Base-by-base conservation (phyloP, 2,888 invertebrate species). In the Cosmia trapezina region DNA sequence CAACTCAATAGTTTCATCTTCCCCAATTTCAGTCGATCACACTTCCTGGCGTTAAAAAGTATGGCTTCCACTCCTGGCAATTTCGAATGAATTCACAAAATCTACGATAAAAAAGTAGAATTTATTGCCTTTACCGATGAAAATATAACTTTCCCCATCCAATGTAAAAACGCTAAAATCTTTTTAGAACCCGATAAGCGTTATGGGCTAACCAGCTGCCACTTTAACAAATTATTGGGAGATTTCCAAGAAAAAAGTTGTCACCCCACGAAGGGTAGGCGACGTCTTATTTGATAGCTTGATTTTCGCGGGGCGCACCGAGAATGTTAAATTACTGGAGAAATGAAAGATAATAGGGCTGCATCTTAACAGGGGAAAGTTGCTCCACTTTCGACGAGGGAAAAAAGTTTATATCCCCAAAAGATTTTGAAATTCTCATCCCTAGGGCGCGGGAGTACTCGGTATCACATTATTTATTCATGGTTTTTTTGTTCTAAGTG, bases 341-440 rank as follows among this genome's bases (percentile, higher is more conserved):
- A 95, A 96, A 96, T 96, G 95, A 95, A 95, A 96, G 96, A 96
- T 96, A 96, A 96, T 96, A 94, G 95, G 91, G 89, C 91, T 89
- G 92, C 92, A 91, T 93, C 93, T 93, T 92, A 92, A 91, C 91
- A 88, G 91, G 90, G 91, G 88, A 91, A 93, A 94, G 90, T 92
- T 93, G 89, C 83, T 88, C 89, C 86, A 90, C 88, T 93, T 92
- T 93, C 51, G 70, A 68, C 4, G 62, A 81, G 90, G 93, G 92
- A 92, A 93, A 94, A 92, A 95, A 94, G 89, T 94, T 94, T 88
- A 89, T 88, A 91, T 90, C 92, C 93, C 94, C 93, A 89, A 92
- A 95, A 94, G 95, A 94, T 95, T 95, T 93, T 87, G 91, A 90
- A 92, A 92, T 93, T 91, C 90, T 84, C 88, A 89, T 91, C 93